A percentile compares a stretch with the other conserved stretches of the same genome.
phyloP scores from a whole-genome alignment of 2,113 vertebrate genomes.

The Tamias sibiricus region DNA sequence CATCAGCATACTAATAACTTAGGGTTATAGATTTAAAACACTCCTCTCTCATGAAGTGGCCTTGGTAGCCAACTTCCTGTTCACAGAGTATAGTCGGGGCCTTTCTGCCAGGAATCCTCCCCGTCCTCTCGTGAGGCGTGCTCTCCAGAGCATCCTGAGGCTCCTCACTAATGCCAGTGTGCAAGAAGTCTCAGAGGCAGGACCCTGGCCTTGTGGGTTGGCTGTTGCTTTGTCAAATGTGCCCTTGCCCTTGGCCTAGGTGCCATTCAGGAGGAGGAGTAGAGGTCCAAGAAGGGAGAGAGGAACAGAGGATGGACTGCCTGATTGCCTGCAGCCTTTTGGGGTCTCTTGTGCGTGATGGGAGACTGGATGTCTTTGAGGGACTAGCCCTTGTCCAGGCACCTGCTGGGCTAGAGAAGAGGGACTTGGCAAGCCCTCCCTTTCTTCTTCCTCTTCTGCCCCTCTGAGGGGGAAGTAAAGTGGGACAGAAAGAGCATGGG shows the following conservation, averaged over 20 bases:
- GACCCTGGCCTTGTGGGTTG: not conserved
- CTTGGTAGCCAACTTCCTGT: not conserved
- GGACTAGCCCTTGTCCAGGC: not conserved
- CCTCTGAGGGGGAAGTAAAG: not conserved
- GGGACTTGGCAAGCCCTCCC: no score
- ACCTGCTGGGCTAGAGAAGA: not conserved
- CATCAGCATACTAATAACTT: not conserved
- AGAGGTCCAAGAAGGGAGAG: not conserved
- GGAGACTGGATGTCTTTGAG: not conserved
- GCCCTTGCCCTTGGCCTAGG: not conserved
- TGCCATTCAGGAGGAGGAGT: not conserved
- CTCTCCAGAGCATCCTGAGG: not conserved
- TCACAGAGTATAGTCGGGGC: accelerated
- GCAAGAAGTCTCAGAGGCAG: not conserved
- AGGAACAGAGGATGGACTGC: not conserved
- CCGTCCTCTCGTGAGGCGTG: not conserved
- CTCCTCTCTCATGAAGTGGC: not conserved
- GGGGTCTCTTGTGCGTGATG: not conserved
- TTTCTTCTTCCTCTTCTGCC: not conserved
- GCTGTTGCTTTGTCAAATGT: not conserved
- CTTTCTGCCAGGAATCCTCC: not conserved
- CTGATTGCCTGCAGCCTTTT: not conserved
- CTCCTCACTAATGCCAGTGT: not conserved
- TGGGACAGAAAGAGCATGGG: not conserved
- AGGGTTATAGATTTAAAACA: not conserved